Percentiles rank a stretch among this genome's conserved stretches.
Conservation (phyloP, 1,140 invertebrate species). For the Drosophila biarmipes region DNA sequence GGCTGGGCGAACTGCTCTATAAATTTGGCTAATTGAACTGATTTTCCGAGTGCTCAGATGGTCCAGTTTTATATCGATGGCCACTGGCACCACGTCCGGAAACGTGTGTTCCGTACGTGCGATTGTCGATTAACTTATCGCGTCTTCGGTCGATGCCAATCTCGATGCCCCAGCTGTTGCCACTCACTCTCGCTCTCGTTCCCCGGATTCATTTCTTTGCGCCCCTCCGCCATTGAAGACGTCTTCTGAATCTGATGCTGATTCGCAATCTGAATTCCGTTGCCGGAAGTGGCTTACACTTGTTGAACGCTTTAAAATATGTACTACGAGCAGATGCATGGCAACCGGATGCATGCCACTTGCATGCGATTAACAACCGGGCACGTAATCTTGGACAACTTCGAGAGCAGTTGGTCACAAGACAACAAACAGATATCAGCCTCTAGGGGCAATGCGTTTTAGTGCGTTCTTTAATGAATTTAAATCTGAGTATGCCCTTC, state of each 20-base stretch:
- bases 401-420: neutral
- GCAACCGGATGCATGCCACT: slow-evolving; percentile 35
- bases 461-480: slow-evolving; percentile 14
- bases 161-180: slow-evolving; percentile 31
- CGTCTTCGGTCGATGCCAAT: slow-evolving; percentile 36
- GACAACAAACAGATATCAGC: neutral
- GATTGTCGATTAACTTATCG: slow-evolving; percentile 58
- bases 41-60: slow-evolving; percentile 66
- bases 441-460: neutral
- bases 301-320: slow-evolving; percentile 34
- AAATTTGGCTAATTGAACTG: slow-evolving; percentile 80
- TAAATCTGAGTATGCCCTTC: neutral
- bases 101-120: slow-evolving; percentile 71
- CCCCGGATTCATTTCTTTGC: slow-evolving; percentile 2
- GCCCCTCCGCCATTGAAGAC: slow-evolving; percentile 11
- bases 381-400: slow-evolving; percentile 60
- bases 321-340: slow-evolving; percentile 18
- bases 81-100: slow-evolving; percentile 59
- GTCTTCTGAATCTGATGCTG: neutral
- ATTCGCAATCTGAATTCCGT: slow-evolving; percentile 9
- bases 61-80: slow-evolving; percentile 72
- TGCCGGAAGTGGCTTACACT: slow-evolving; percentile 44
- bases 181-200: slow-evolving; percentile 28
- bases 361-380: slow-evolving; percentile 26
- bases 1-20: slow-evolving; percentile 50